phyloP scores from a whole-genome alignment of 2,113 vertebrate species.

The Etheostoma cragini region DNA sequence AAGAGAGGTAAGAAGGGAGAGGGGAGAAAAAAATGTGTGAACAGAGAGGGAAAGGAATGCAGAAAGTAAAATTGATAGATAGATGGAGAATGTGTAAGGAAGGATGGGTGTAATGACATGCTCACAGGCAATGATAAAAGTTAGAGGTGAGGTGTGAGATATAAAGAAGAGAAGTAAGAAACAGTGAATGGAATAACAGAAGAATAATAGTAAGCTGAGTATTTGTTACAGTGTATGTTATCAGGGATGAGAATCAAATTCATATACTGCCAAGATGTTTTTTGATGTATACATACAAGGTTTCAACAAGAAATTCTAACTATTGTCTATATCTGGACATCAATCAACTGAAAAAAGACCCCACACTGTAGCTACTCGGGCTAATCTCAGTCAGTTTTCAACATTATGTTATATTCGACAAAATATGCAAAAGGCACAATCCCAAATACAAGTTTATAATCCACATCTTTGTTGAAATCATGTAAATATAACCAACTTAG shows the following conservation, averaged over 20 bases:
- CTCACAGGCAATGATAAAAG: slow-evolving; percentile 8
- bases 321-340: background rate
- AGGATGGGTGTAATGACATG: slow-evolving; percentile 11
- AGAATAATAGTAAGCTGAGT: slow-evolving; percentile 1
- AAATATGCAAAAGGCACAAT: background rate
- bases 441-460: background rate
- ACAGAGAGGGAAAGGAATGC: slow-evolving; percentile 4
- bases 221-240: background rate
- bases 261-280: background rate
- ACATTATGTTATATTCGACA: background rate
- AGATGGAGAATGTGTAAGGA: slow-evolving; percentile 11
- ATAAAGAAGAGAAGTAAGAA: slow-evolving; percentile 7
- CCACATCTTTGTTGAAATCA: background rate
- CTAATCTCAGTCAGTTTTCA: background rate
- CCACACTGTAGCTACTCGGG: background rate
- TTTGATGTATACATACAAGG: background rate
- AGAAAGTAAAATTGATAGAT: slow-evolving; percentile 10
- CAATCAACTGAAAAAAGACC: background rate
- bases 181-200: background rate
- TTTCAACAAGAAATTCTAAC: background rate
- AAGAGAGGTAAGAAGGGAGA: slow-evolving; percentile 13
- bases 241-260: background rate
- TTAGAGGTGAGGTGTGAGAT: slow-evolving; percentile 4
- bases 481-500: background rate
- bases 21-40: slow-evolving; percentile 10